phyloP scores from a whole-genome alignment of 2,797 vertebrate genomes.

The Dermochelys coriacea region DNA sequence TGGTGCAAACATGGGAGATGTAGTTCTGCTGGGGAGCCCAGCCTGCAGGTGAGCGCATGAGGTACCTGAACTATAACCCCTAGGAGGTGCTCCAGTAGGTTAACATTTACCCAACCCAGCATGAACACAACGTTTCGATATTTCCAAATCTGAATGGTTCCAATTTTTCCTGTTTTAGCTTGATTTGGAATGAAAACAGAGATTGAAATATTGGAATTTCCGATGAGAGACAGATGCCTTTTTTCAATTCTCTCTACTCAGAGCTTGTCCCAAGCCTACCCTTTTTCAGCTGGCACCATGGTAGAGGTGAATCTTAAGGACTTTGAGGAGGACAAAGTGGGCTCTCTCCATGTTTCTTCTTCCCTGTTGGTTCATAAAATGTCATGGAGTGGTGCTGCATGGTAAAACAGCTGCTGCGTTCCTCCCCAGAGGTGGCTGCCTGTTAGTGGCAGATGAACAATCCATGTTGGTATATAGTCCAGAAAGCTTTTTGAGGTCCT shows the following conservation, averaged over 20 bases:
- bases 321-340: not conserved
- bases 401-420: fast-evolving
- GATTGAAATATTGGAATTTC: not conserved
- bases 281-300: not conserved
- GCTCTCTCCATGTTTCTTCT: not conserved
- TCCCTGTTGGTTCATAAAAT: not conserved
- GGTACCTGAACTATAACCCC: not conserved
- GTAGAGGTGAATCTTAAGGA: not conserved
- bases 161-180: not conserved
- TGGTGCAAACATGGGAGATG: not conserved
- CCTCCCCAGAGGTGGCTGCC: not conserved
- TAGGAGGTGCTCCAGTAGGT: not conserved
- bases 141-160: not conserved
- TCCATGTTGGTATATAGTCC: not conserved
- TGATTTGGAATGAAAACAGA: not conserved
- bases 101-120: not conserved
- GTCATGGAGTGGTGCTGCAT: not conserved
- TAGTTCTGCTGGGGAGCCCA: not conserved
- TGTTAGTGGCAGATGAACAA: fast-evolving
- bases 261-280: not conserved
- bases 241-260: not conserved
- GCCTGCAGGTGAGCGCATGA: not conserved
- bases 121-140: not conserved
- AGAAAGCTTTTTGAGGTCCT: fast-evolving
- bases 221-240: not conserved